These are phyloP conservation scores for Penaeus chinensis DNA, from an alignment of 1,140 invertebrate species.

Conservation along the genomic window DNA sequence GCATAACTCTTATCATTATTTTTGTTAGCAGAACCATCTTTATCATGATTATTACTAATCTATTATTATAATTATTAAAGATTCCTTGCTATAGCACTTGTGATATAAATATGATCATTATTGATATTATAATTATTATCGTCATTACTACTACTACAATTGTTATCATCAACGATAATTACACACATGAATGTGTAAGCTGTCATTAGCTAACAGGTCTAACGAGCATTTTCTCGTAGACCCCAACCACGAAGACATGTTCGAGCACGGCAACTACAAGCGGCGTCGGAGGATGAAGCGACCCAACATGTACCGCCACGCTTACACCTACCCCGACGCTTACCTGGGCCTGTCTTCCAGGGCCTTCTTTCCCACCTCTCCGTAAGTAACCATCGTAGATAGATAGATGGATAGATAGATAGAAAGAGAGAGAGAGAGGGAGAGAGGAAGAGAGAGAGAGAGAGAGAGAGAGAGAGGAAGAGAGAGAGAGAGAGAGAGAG, in stretches of 20 bases:
- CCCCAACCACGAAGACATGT: conserved; percentile 91
- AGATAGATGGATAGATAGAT: neutral
- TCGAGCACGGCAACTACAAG: conserved; percentile 94
- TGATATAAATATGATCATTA: too few relatives aligned
- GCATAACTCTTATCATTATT: too few relatives aligned
- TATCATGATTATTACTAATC: too few relatives aligned
- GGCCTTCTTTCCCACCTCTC: conserved; percentile 39
- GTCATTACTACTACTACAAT: too few relatives aligned
- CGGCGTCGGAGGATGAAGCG: conserved; percentile 86
- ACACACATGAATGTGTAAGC: neutral
- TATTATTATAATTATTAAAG: too few relatives aligned
- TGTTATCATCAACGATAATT: conserved; percentile 5
- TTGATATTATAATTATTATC: too few relatives aligned
- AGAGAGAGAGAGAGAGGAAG: neutral
- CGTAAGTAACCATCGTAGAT: conserved; percentile 35
- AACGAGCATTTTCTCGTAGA: conserved; percentile 71
- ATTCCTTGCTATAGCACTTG: too few relatives aligned
- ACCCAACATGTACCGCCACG: conserved; percentile 69
- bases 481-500: neutral
- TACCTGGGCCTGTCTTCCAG: conserved; percentile 45
- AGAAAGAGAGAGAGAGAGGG: neutral
- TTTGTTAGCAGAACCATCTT: too few relatives aligned
- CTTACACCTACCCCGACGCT: conserved; percentile 47
- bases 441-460: neutral
- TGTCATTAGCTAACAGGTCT: neutral